Evolutionary conservation across 2,797 vertebrate species (phyloP).

Genomic region (Dendrocincla tyrannina): DNA sequence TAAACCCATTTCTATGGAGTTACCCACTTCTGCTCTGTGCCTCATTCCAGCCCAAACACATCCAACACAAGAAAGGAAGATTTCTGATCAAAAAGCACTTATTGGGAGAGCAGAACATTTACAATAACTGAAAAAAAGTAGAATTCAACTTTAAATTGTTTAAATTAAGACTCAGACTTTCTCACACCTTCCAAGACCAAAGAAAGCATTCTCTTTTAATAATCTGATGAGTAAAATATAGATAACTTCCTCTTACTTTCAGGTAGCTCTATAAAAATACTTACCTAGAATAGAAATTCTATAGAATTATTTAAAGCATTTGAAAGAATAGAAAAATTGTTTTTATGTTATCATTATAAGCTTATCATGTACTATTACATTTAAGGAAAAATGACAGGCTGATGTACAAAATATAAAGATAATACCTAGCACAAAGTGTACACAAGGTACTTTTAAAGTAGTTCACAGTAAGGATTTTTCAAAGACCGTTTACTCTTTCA

Average conservation of each 20-base stretch:
- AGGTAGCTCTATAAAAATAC: neutral
- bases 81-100: neutral
- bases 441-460: neutral
- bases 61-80: neutral
- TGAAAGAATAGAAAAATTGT: neutral
- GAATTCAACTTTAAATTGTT: neutral
- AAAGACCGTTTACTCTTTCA: neutral
- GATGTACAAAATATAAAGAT: neutral
- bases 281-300: neutral
- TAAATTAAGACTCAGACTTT: neutral
- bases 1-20: neutral
- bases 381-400: neutral
- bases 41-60: neutral
- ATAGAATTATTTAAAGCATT: neutral
- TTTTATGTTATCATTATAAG: neutral
- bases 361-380: neutral
- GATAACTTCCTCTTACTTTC: neutral
- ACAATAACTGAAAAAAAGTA: neutral
- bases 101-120: neutral
- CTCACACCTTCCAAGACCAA: neutral
- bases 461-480: neutral
- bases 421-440: neutral
- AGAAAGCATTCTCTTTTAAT: neutral
- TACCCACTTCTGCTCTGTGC: neutral
- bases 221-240: neutral